These are phyloP conservation scores for Xiphydria camelus DNA, from an alignment of 2,888 invertebrate genomes.

Conservation along the genomic window DNA sequence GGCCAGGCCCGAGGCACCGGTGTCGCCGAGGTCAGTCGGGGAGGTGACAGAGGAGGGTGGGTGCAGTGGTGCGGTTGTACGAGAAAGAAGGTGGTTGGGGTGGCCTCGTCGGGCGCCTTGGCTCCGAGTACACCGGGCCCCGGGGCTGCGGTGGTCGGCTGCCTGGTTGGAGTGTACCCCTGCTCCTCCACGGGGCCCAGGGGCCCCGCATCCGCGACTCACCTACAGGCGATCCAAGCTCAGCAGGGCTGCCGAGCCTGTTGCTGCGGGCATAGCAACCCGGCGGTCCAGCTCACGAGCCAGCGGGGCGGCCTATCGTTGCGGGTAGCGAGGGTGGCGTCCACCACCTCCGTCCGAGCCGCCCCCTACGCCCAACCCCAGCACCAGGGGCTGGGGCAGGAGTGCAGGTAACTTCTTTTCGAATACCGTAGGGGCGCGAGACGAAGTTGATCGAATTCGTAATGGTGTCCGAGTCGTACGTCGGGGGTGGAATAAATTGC, in stretches of 20 bases:
- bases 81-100: slow-evolving; percentile 40
- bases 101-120: slow-evolving; percentile 49
- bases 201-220: slow-evolving; percentile 36
- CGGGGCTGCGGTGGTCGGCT: slow-evolving; percentile 55
- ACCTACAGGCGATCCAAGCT: slow-evolving; percentile 34
- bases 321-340: slow-evolving; percentile 59
- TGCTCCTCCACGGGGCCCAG: slow-evolving; percentile 36
- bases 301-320: slow-evolving; percentile 56
- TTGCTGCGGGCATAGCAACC: slow-evolving; percentile 52
- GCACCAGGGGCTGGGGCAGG: slow-evolving; percentile 56
- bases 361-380: slow-evolving; percentile 58
- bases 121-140: slow-evolving; percentile 54
- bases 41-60: slow-evolving; percentile 29
- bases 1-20: slow-evolving; percentile 14
- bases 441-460: too few species aligned
- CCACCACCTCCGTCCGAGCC: slow-evolving; percentile 59
- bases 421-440: too few species aligned
- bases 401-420: slow-evolving; percentile 58
- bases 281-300: slow-evolving; percentile 52
- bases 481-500: too few species aligned
- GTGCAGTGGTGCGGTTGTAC: slow-evolving; percentile 41
- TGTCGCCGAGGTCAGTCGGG: slow-evolving; percentile 25
- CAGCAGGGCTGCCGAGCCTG: slow-evolving; percentile 51
- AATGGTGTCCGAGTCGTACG: too few species aligned
- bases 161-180: slow-evolving; percentile 56